Base-by-base conservation (phyloP, 2,797 vertebrate genomes). In the Argyrosomus regius region DNA sequence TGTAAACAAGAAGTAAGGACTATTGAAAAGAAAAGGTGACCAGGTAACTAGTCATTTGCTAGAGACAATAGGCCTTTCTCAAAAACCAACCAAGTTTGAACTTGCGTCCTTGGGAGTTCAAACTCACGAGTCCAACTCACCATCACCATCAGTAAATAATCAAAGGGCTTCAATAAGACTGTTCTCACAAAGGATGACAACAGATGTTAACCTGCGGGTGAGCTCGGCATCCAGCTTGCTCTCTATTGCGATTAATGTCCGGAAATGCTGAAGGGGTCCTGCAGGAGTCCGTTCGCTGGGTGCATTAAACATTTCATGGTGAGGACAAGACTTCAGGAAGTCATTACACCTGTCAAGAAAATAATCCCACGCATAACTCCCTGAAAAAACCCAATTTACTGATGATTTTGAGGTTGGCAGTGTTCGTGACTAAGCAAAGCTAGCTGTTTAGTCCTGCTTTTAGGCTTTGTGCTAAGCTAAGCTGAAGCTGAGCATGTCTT, bases 381-480 rank as follows among this genome's bases (percentile, higher is more conserved):
- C 31, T 35, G 35, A 39, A 9, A 35, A 35, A 35, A 35, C 8
- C 8, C 7, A 35, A 35, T 35, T 8, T 35, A 8, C 35, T 35
- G 35, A 35, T 8, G 35, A 35, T 9, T 35, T 35, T 35, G 35
- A 35, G 35, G 35, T 8, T 35, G 1, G 35, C 35, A 35, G 7
- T 9, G 35, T 35, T 35, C 1, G 1, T 35, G 8, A 62, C 13
- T 31, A 31, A 60, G 9, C 49, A 11, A n/a, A 6, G 39, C 24
- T 53, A 52, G 16, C 67, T 59, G 24, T 64, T 54, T 66, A 22
- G 18, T 39, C 4, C 28, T 52, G 65, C 35, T 24, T 45, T 56
- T 6, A 56, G 39, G 28, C 16, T 39, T 43, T 58, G 26, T 72
- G 62, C 77, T 73, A 56, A 61, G 76, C 53, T 72, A 62, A 69